Conservation (phyloP, 2,888 invertebrate species). For the Diarsia mendica region DNA sequence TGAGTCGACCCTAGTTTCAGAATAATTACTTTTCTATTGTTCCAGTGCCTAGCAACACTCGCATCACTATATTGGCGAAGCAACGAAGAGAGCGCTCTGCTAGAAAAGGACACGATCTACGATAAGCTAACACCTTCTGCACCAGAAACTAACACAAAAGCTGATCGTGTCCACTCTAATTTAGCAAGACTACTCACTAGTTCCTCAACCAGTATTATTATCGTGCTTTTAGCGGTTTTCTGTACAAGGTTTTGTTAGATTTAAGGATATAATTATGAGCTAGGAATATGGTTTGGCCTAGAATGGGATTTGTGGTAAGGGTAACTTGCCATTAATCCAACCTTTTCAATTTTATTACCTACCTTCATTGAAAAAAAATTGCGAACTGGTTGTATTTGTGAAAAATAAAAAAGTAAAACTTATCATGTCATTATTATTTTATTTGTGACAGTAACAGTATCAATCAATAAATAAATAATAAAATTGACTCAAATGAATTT, state of each 20-base stretch:
- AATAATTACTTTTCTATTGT: constrained; percentile 34
- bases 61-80: constrained; percentile 76
- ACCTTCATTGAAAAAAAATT: not conserved
- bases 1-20: not conserved
- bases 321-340: not conserved
- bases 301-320: not conserved
- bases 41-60: constrained; percentile 78
- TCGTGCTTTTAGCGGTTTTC: constrained; percentile 28
- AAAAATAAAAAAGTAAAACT: constrained; percentile 14
- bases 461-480: constrained; percentile 25
- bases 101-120: constrained; percentile 49
- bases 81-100: constrained; percentile 71
- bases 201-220: constrained; percentile 23
- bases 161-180: constrained; percentile 37
- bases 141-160: constrained; percentile 27
- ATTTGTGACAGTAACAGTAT: constrained; percentile 36
- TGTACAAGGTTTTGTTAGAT: constrained; percentile 28
- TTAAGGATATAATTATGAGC: constrained; percentile 3
- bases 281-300: constrained; percentile 6
- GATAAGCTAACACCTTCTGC: not conserved
- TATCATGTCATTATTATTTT: constrained; percentile 20
- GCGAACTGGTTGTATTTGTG: constrained; percentile 2
- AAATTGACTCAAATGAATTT: constrained; percentile 40
- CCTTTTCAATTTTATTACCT: not conserved
- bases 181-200: constrained; percentile 31